These are phyloP conservation scores for Danionella cerebrum DNA, from an alignment of 2,113 vertebrate species.

Conservation along the genomic window DNA sequence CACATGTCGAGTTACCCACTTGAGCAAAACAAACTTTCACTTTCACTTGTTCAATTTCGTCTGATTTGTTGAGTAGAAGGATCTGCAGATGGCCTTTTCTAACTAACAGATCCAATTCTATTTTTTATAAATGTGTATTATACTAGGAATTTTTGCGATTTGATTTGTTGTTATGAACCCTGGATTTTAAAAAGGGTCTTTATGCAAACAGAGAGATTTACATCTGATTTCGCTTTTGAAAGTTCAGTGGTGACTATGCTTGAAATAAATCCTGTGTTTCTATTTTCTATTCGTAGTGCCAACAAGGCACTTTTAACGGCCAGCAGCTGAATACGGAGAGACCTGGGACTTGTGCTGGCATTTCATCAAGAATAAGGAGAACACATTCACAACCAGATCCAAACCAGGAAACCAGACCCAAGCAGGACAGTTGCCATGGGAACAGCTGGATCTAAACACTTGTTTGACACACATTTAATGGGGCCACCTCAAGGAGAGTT, in stretches of 20 bases:
- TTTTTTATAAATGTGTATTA: no score
- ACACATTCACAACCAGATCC: constrained; percentile 18
- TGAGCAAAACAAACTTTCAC: no score
- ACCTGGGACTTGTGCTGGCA: constrained; percentile 42
- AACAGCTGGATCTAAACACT: constrained; percentile 60
- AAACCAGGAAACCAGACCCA: constrained; percentile 21
- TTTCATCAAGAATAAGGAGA: constrained; percentile 12
- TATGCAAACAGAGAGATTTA: no score
- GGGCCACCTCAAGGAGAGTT: constrained; percentile 61
- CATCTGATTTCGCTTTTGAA: no score
- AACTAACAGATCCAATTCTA: no score
- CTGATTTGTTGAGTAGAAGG: no score
- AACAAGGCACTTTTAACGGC: constrained; percentile 45
- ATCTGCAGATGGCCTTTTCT: no score
- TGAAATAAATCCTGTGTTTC: neutral
- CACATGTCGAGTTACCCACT: no score
- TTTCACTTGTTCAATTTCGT: no score
- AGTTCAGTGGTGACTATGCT: neutral
- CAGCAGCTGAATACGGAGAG: constrained; percentile 60
- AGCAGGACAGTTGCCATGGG: constrained; percentile 36
- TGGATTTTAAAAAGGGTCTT: no score
- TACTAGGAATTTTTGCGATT: no score
- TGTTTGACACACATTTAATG: constrained; percentile 60
- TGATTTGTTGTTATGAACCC: no score
- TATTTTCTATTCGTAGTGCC: neutral